phyloP scores from a whole-genome alignment of 2,113 vertebrate genomes.

The Dipodomys stephensi region DNA sequence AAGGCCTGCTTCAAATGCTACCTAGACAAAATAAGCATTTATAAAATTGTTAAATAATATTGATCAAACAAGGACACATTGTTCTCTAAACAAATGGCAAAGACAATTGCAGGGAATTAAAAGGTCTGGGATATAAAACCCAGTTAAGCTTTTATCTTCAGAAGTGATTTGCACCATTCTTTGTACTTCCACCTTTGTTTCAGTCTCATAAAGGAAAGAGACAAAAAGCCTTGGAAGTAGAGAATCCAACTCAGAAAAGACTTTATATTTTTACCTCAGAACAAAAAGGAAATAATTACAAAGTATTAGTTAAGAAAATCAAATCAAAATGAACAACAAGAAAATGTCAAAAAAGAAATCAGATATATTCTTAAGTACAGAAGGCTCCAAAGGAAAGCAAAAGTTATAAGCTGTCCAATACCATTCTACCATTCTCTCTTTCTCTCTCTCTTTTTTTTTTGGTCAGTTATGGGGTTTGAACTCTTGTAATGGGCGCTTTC shows the following conservation, averaged over 20 bases:
- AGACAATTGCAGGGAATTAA: not conserved
- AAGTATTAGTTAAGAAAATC: not conserved
- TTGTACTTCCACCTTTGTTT: not conserved
- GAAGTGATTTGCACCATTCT: not conserved
- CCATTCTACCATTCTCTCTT: too few species aligned
- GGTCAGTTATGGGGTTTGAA: too few species aligned
- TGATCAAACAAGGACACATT: not conserved
- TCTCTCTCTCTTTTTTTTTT: too few species aligned
- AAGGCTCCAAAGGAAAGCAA: not conserved
- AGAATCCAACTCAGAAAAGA: not conserved
- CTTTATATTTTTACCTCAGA: not conserved
- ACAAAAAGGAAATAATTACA: not conserved
- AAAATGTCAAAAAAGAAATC: not conserved
- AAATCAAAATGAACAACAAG: not conserved
- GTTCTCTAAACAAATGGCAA: slow-evolving; percentile 2
- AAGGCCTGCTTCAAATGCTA: not conserved
- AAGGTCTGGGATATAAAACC: not conserved
- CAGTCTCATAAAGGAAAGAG: not conserved
- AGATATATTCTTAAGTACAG: not conserved
- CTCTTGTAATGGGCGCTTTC: too few species aligned
- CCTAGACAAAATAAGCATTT: not conserved
- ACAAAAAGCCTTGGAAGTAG: not conserved
- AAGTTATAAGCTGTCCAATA: not conserved
- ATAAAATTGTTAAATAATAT: not conserved
- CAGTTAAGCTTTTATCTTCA: not conserved